Base-by-base conservation (phyloP, 2,888 invertebrate species). In the Corbicula japonica region DNA sequence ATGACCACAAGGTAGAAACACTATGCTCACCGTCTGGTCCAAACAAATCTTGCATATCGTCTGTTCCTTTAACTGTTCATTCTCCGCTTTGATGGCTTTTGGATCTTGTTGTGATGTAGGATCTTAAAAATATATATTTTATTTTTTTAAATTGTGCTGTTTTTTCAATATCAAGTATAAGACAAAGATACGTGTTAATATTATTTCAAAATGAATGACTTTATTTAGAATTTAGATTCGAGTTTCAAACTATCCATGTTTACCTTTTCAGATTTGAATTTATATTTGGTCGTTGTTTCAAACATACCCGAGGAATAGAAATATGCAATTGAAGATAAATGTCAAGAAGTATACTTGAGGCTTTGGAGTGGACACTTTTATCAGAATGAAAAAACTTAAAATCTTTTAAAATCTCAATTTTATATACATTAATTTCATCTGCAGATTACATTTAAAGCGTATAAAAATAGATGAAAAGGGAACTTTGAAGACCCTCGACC, bases 1-100 rank as follows among this genome's bases (percentile, higher is more conserved):
- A 63, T 86, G 86, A 8, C 86, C 86, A 56, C 86, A 86, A 2
- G 86, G 86, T 41, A 86, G 61, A 41, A 86, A 86, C 32, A 84
- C 86, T 21, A 84, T 83, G 30, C 72, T 58, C 10, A 84, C 84
- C 15, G 68, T 76, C 18, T 86, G 75, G 41, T 84, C 83, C 6
- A 83, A 66, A 52, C 86, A 86, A 28, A 86, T 62, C 44, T 81
- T 83, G 50, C 86, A 86, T 6, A 76, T 28, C 0, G 76, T 81
- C 68, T 80, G 80, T 35, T 84, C 84, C 54, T 71, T 78, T 21
- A 86, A 60, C 44, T 79, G 69, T 26, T 75, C 69, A 48, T 83
- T 86, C 66, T 83, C 83, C 21, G 30, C 70, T 28, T 74, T 73
- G 35, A 80, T 76, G 2, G 60, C 50, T 32, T 61, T 60, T 21